Base-by-base conservation (phyloP, 2,113 vertebrate genomes). In the Leptocoma aspasia region DNA sequence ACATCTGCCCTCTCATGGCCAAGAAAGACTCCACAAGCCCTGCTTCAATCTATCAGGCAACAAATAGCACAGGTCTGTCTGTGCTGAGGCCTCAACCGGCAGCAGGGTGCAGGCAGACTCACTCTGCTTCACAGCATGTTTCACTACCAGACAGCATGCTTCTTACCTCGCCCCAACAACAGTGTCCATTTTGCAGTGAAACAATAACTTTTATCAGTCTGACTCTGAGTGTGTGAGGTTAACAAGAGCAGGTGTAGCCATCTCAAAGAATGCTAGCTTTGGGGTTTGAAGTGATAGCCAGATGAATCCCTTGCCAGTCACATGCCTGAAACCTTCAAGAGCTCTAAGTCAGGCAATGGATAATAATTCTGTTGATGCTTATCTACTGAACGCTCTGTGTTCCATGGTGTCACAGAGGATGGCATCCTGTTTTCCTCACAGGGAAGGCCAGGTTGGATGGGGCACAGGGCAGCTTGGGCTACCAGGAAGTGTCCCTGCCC, bases 371-470 rank as follows among this genome's bases (percentile, higher is more conserved):
- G 13, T 53, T 26, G 31, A 21, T 61, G 39, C 3, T 71, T 37
- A 31, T 27, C 33, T 61, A 1, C 47, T 26, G 37, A 44, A 44
- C 27, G 47, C 7, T 50, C 27, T 70, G n/a, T 45, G 47, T 45
- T 47, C 19, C 23, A 3, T 30, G 8, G 10, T 70, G 47, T 14
- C 33, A 16, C 21, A 69, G 24, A 15, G 0, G 2, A 23, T 1
- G 1, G 6, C 5, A 1, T 39, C 20, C 81, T 50, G 39, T 71
- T 66, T 2, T 37, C 18, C 65, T n/a, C 9, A 1, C 5, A 1
- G 22, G 2, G 3, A 59, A 76, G 22, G 53, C 27, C 39, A 22
- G 27, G 17, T 18, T 52, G 27, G 33, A 60, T 33, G 37, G 20
- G 14, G 7, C 44, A 13, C 14, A 52, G 45, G 37, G 33, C 21